Evolutionary conservation across 2,797 vertebrate species (phyloP), one percentile per base, ranked within the genome.

Genomic region (Emydoidea blandingii): DNA sequence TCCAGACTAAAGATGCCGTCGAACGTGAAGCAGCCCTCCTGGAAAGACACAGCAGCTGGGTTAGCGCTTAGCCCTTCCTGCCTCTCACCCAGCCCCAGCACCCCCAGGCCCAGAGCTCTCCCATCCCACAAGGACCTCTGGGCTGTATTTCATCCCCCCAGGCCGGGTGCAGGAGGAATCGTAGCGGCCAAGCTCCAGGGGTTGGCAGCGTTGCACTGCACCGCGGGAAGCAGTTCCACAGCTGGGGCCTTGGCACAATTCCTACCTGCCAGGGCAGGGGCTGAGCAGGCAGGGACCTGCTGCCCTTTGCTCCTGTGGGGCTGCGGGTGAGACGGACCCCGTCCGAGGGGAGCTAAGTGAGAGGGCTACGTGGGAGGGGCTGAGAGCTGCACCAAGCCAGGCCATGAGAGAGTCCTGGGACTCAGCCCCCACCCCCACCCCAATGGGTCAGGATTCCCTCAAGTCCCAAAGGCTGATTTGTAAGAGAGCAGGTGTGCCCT

Each of bases 1-100:
- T 98, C 98, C 86, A 96, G 72, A 80, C 74, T 92, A 93, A 98
- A 98, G 29, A 98, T 89, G 10, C 96, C 97, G 94, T 99, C 98
- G 0, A 99, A 98, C 5, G 94, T 92, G 95, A 99, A 87, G 95
- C 93, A 47, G 27, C 92, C 96, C 94, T 95, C 97, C 98, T 98
- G 81, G 50, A 47, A 86, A 0, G 0, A 78, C 57, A 31, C 23
- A 88, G 5, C 10, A 76, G 88, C 5, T 5, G 41, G 7, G 14
- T 84, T 11, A 78, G 37, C 2, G 3, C 29, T 92, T 68, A 84
- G 41, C 34, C 31, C 44, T 80, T 27, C 15, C 18, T n/a, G 37
- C 19, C 49, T 62, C 23, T n/a, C 5, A 49, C 16, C 27, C n/a
- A 79, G n/a, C 74, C 34, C 72, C 59, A 16, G 41, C 12, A 49